phyloP scores from a whole-genome alignment of 2,888 invertebrate species.

The Nysson spinosus region DNA sequence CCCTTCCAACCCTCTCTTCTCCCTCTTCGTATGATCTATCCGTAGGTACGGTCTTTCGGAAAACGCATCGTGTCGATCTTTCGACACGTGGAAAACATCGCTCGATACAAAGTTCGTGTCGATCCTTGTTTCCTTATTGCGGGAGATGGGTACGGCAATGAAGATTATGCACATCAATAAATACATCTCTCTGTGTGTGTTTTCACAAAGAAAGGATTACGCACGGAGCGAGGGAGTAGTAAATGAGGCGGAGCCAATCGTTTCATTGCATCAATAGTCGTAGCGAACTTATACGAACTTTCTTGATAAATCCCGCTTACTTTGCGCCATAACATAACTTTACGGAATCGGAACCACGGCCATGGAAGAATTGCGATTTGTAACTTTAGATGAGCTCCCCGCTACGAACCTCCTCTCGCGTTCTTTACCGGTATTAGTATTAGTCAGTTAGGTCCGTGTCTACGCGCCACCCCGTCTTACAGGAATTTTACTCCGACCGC shows the following conservation, averaged over 20 bases:
- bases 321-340: slow-evolving; percentile 77
- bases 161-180: slow-evolving; percentile 24
- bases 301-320: slow-evolving; percentile 78
- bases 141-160: slow-evolving; percentile 41
- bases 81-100: no score
- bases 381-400: slow-evolving; percentile 77
- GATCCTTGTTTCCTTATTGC: slow-evolving; percentile 17
- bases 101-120: no score
- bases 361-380: slow-evolving; percentile 77
- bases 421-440: slow-evolving; percentile 45
- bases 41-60: no score
- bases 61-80: background rate
- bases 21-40: background rate
- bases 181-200: no score
- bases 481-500: slow-evolving; percentile 60
- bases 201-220: slow-evolving; percentile 43
- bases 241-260: slow-evolving; percentile 77
- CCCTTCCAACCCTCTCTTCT: background rate
- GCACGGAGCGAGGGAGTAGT: slow-evolving; percentile 59
- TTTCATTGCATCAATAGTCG: slow-evolving; percentile 78
- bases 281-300: slow-evolving; percentile 76
- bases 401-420: slow-evolving; percentile 42
- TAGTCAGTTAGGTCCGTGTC: slow-evolving; percentile 55
- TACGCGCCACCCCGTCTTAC: slow-evolving; percentile 43
- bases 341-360: slow-evolving; percentile 76